These are phyloP conservation scores for Cricetomys ansorgei DNA, from an alignment of 2,113 vertebrate genomes.

Conservation along the genomic window DNA sequence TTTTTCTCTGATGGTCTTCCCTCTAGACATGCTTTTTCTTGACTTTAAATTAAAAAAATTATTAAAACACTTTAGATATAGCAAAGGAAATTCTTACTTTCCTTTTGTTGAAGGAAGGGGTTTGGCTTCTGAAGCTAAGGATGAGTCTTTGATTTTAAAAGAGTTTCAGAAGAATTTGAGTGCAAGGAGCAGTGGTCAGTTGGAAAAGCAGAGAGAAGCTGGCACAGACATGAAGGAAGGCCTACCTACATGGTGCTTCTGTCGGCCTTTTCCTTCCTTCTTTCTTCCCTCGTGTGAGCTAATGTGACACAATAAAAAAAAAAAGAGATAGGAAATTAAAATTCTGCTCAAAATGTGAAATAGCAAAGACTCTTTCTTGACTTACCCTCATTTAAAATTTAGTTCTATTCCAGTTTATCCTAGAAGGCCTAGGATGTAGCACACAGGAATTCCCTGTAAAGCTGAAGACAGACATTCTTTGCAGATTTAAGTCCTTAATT, in stretches of 20 bases:
- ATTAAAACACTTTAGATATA: neutral
- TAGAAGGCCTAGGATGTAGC: slow-evolving; percentile 51
- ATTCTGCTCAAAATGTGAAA: slow-evolving; percentile 10
- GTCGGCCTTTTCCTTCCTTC: neutral
- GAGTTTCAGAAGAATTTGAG: slow-evolving; percentile 42
- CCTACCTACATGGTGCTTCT: neutral
- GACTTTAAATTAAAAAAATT: neutral
- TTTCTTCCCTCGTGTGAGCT: neutral
- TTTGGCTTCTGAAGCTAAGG: neutral
- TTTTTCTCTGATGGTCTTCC: neutral
- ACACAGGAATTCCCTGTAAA: slow-evolving; percentile 45
- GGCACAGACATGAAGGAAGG: neutral
- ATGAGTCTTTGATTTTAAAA: slow-evolving; percentile 10
- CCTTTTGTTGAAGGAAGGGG: neutral
- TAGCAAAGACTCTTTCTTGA: neutral
- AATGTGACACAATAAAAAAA: neutral
- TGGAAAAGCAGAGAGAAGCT: neutral
- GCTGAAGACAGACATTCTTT: slow-evolving; percentile 66
- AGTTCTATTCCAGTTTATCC: slow-evolving; percentile 58
- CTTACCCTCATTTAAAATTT: neutral
- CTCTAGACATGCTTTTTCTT: neutral
- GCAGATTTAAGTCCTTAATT: slow-evolving; percentile 80
- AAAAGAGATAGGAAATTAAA: slow-evolving; percentile 10
- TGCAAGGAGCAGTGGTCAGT: neutral
- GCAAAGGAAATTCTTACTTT: neutral